Evolutionary conservation across 2,113 vertebrate genomes (phyloP), one percentile per base, ranked within the genome.

Genomic region (Tiliqua scincoides): DNA sequence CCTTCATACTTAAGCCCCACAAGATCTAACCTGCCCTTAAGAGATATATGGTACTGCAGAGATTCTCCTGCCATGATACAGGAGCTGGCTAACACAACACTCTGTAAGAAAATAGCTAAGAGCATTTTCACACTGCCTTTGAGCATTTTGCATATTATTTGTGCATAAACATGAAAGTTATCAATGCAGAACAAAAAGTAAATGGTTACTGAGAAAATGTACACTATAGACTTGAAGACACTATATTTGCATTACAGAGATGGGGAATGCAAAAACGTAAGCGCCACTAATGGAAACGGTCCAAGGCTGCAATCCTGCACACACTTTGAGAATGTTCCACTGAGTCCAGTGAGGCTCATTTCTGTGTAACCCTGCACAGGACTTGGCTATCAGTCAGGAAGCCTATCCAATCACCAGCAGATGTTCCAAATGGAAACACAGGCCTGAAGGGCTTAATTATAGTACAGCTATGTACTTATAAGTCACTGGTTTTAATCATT

Each of bases 31-130:
- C 37, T 37, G 83, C 37, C 68, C 10, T 0, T 79, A 54, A 87
- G 20, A 57, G 83, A 71, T 4, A 3, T 68, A 65, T 65, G 61
- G 84, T 75, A 54, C 2, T 61, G 43, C 75, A 92, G n/a, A 91
- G 65, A 86, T 79, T 59, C 9, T 70, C 4, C 20, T 82, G 27
- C n/a, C 78, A 89, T n/a, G 72, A 30, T 57, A 65, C 21, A 87
- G 61, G 4, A 37, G 12, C 25, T 10, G 25, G 74, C 27, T 37
- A 21, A 43, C 4, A 48, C 23, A 81, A 20, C 0, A 43, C 25
- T 72, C 43, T 52, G 30, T 86, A 37, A 30, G 32, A 32, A 63
- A 43, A 62, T 18, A 86, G 57, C 32, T 27, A 62, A 76, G n/a
- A 37, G 30, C n/a, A 27, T 73, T 37, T 54, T 76, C n/a, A 37